A percentile compares a stretch with the other conserved stretches of the same genome.
These are phyloP conservation scores for Andrena praecox DNA, from an alignment of 2,888 invertebrate genomes.

Conservation along the genomic window DNA sequence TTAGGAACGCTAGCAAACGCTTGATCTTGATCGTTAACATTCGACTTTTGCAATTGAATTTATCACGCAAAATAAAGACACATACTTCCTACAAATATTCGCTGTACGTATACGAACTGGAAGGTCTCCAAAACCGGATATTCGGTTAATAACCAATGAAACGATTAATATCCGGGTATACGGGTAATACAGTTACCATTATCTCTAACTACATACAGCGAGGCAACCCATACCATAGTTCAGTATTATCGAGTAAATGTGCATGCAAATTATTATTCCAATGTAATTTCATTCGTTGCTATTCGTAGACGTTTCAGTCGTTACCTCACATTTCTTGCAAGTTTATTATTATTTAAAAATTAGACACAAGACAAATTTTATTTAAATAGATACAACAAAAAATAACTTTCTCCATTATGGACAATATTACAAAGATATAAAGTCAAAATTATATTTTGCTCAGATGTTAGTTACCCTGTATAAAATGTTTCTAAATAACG, in stretches of 20 bases:
- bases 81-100: neutral
- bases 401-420: too few relatives aligned
- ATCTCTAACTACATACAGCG: conserved; percentile 4
- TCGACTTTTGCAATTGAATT: too few relatives aligned
- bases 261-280: conserved; percentile 2
- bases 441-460: too few relatives aligned
- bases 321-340: neutral
- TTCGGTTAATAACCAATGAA: conserved; percentile 21
- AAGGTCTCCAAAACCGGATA: conserved; percentile 19
- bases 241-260: neutral
- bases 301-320: neutral
- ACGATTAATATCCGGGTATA: conserved; percentile 30
- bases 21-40: too few relatives aligned
- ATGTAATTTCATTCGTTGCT: neutral
- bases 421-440: too few relatives aligned
- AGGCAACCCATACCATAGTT: neutral
- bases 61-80: too few relatives aligned
- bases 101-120: neutral
- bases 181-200: conserved; percentile 27
- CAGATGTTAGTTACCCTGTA: too few relatives aligned
- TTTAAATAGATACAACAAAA: too few relatives aligned
- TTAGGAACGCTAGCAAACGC: too few relatives aligned
- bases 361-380: too few relatives aligned
- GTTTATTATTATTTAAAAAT: too few relatives aligned
- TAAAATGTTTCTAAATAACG: too few relatives aligned